Base-by-base conservation (phyloP, 2,888 invertebrate species). In the Caenorhabditis panamensis region DNA sequence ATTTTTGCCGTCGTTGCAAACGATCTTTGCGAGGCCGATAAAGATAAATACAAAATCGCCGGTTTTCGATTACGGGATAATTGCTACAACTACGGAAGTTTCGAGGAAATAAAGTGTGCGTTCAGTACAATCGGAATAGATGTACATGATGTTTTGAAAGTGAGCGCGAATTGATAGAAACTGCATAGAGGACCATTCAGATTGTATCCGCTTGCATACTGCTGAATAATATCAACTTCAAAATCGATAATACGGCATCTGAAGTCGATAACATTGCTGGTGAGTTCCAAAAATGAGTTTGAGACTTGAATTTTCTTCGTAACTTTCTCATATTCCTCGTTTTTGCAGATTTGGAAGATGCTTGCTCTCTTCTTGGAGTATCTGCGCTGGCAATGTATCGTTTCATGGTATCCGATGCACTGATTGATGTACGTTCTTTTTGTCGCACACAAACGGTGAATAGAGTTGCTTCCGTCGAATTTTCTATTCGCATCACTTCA, bases 1-100 rank as follows among this genome's bases (percentile, higher is more conserved):
- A 79, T 84, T 41, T 84, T 84, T 53, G 84, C 84, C 3, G 73
- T 84, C 51, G 76, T 84, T 9, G 84, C 82, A 4, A 82, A 82
- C 51, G 84, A 84, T 59, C 63, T 84, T 61, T 71, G 56, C 28
- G 84, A 84, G 13, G 20, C 44, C 24, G 84, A 84, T 8, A 82
- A 84, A 76, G 80, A 80, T 31, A 68, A 75, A 28, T 81, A 78
- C 18, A 69, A 72, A 36, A 72, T 84, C 26, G 59, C 79, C 64
- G 84, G 84, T n/a, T 84, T 84, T 53, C 80, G 82, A 16, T 69
- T 84, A 49, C 71, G 82, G 16, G 84, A 84, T 53, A 77, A 72
- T 16, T 81, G 78, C 26, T 56, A 53, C 16, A 84, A 71, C 31
- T 82, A 79, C 36, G 84, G 84, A 22, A 79, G 75, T 51, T 68